Base-by-base conservation (phyloP, 2,888 invertebrate genomes). In the Rhamphomyia laevipes region DNA sequence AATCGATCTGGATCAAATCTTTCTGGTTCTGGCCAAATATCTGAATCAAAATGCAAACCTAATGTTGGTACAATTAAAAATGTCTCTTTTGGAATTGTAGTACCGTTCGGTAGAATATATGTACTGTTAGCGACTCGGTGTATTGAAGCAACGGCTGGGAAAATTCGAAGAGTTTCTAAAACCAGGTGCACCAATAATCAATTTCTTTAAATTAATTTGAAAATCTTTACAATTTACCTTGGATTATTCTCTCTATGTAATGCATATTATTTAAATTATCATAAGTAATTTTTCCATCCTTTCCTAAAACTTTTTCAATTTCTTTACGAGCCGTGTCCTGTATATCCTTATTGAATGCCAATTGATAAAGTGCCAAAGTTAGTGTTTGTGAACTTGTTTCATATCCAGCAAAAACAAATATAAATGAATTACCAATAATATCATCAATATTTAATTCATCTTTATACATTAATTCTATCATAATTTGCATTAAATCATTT, bases 361-460 rank as follows among this genome's bases (percentile, higher is more conserved):
- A 57, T 52, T 71, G 68, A 53, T 68, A 73, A 10, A 73, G 53
- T 12, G 65, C 63, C 53, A 70, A 73, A 17, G 67, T 65, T 49
- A 72, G 59, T 1, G 67, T 65, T 4, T 67, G 61, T 6, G 61
- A 58, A 7, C 71, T 72, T 1, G 74, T 73, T 57, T 74, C 74
- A 50, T 66, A 73, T 9, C 75, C 75, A 47, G 73, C 75, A 3
- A 61, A 53, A 50, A 72, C 71, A 51, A 78, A 74, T 9, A 72
- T 59, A 12, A 74, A 63, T 33, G 74, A 71, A 45, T 77, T 75
- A 0, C 75, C 67, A 0, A 69, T 62, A 2, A 76, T 55, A 18
- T 75, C 55, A 5, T 70, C 63, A 12, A 73, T 61, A 3, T 65
- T 61, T 1, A 72, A 10, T 47, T 45, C 35, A n/a, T 48, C 12